Evolutionary conservation across 2,797 vertebrate species (phyloP), one percentile per base, ranked within the genome.

Genomic region (Amazona ochrocephala): DNA sequence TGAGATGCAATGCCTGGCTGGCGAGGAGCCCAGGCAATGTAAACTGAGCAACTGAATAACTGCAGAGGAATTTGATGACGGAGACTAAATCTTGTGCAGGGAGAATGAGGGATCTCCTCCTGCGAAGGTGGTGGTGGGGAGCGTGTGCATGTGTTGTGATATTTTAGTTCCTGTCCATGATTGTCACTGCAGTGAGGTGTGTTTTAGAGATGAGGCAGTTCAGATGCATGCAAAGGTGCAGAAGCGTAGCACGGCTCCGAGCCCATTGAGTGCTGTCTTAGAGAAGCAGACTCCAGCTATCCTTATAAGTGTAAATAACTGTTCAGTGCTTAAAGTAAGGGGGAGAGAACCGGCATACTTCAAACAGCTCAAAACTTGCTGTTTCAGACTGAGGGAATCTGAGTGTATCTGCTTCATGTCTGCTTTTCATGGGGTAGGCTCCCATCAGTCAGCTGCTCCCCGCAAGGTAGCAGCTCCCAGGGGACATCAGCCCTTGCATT

Each of bases 51-150:
- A 61, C 73, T 54, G 47, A 88, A 84, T 60, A 93, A 26, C 64
- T 47, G 89, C 86, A 71, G 89, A 87, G 89, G 65, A 83, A 87
- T 93, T 75, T 58, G 84, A 78, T 85, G 87, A 83, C 30, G n/a
- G 89, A 89, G 84, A 41, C 51, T 82, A 9, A 92, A 82, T n/a
- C 67, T 75, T 53, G 80, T 7, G 56, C 1, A 16, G 81, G 32
- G 72, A 84, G 72, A 85, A 83, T 13, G 84, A 94, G 92, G 93
- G 87, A 91, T 94, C 67, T 97, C 93, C 93, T 94, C 90, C 72
- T 80, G 94, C 5, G 12, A 89, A 74, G 92, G 56, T 92, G 68
- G 68, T 67, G 89, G 39, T 76, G 75, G 84, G 67, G 72, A 93
- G 53, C 7, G 5, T 45, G 89, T 94, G 76, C 32, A 1, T 74